Evolutionary conservation across 2,888 invertebrate genomes (phyloP).

Genomic region (Campaea margaritaria): DNA sequence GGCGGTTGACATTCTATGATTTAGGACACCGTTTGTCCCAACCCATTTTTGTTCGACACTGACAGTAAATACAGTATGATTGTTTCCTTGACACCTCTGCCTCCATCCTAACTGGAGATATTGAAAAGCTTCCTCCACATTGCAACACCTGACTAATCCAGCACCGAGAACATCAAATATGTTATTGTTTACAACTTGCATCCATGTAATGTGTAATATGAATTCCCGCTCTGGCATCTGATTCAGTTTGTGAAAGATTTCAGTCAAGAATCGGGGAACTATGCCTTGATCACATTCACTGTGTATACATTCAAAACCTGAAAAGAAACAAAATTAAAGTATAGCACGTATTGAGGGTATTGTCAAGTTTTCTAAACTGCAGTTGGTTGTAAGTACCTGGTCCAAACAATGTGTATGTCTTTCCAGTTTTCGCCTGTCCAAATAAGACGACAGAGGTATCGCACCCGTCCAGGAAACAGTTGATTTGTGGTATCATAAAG

Average conservation of each 20-base stretch:
- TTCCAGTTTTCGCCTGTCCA: constrained; percentile 88
- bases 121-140: constrained; percentile 90
- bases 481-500: constrained; percentile 87
- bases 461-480: constrained; percentile 89
- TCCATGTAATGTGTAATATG: constrained; percentile 89
- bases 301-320: constrained; percentile 82
- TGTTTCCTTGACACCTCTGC: constrained; percentile 82
- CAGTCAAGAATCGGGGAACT: constrained; percentile 89
- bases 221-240: constrained; percentile 88
- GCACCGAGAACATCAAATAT: constrained; percentile 86
- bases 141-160: constrained; percentile 83
- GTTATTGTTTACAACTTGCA: constrained; percentile 89
- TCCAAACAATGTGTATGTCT: constrained; percentile 90
- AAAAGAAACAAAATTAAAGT: not conserved
- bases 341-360: not conserved
- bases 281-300: constrained; percentile 90
- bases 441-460: constrained; percentile 90
- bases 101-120: constrained; percentile 89
- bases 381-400: constrained; percentile 76
- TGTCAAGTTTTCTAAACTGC: not conserved
- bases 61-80: constrained; percentile 89
- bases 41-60: constrained; percentile 91
- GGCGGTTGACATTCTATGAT: constrained; percentile 89
- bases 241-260: constrained; percentile 88
- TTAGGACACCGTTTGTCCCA: constrained; percentile 87